phyloP scores from a whole-genome alignment of 2,797 vertebrate species.

The Sebastes elongatus region DNA sequence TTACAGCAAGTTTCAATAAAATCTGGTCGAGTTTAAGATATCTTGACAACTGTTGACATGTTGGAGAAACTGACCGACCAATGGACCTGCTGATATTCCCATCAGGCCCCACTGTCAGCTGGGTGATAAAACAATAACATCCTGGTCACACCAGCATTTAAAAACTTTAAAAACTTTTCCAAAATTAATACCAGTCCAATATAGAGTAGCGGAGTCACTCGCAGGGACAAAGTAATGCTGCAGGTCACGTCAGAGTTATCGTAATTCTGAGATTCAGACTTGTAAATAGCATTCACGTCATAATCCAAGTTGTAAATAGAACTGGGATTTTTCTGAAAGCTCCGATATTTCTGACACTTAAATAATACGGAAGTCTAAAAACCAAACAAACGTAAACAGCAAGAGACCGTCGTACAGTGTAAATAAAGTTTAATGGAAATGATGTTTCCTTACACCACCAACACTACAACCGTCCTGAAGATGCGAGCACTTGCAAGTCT shows the following conservation, averaged over 20 bases:
- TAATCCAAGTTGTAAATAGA: neutral
- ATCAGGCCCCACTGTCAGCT: too few species aligned
- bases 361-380: too few species aligned
- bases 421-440: rapidly evolving
- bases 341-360: too few species aligned
- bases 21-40: too few species aligned
- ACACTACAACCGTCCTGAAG: too few species aligned
- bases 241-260: neutral
- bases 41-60: neutral
- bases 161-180: too few species aligned
- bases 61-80: neutral
- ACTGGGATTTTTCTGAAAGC: neutral
- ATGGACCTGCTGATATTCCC: neutral
- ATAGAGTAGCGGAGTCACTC: neutral
- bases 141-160: too few species aligned
- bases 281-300: neutral
- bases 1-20: neutral
- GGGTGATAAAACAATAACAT: too few species aligned
- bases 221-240: neutral
- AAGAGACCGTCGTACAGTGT: too few species aligned
- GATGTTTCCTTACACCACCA: too few species aligned
- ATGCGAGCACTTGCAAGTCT: too few species aligned
- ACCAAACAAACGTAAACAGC: too few species aligned
- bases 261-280: neutral
- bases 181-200: neutral